Evolutionary conservation across 2,888 invertebrate genomes (phyloP), one percentile per base, ranked within the genome.

Genomic region (Spilarctia lutea): DNA sequence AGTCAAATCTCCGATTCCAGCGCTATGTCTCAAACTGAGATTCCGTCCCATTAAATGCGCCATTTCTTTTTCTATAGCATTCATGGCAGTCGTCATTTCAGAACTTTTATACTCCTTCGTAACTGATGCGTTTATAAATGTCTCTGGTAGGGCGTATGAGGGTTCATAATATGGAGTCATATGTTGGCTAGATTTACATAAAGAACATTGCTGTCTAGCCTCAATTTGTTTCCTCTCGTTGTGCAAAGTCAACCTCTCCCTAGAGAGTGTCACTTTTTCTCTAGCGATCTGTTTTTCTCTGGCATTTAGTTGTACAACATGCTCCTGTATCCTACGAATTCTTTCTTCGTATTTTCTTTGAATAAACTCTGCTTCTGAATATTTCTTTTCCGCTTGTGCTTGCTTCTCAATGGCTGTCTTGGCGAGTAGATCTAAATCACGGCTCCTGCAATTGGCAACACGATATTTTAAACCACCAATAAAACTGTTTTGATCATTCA

Each of bases 211-310:
- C 67, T 92, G 92, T 80, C 88, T 89, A 71, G 87, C 87, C 71
- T 95, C 95, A 52, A 96, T 92, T 83, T 96, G 94, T 82, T 95
- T 96, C 75, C 94, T 92, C 75, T 96, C 94, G 68, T 96, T 96
- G 78, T 97, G 96, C 42, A 97, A 88, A 74, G 92, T 92, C 73
- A 97, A 83, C 81, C 97, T 92, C 86, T 97, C 97, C 82, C 96
- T 96, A 0, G 97, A 97, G 18, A 97, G 84, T 4, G 94, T 91
- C 0, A 97, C 96, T 88, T 97, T 97, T 83, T 97, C 97, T 87
- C 94, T 96, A 0, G 97, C 96, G 60, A 97, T 94, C 81, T 96
- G 96, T 83, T 96, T 96, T 79, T 97, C 97, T 82, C 97, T 94
- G 20, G 90, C 87, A 33, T 96, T 95, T 30, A 97, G 84, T 1